Conservation (phyloP, 2,113 vertebrate genomes). For the Malurus elegans region DNA sequence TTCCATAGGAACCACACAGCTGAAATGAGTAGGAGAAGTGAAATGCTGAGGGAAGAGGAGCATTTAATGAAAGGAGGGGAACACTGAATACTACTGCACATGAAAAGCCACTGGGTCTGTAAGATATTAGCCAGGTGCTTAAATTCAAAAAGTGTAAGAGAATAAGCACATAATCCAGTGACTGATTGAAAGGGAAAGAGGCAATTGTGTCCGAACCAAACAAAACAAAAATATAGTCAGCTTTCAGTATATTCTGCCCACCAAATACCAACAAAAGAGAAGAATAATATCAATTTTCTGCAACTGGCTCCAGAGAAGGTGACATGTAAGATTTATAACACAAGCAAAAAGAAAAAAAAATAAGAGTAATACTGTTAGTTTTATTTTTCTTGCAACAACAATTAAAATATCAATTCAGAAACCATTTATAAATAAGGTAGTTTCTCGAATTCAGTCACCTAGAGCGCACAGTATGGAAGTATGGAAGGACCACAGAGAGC, state of each 20-base stretch:
- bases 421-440: background rate
- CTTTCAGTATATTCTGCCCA: background rate
- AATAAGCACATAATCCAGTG: background rate
- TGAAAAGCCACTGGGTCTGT: background rate
- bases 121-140: background rate
- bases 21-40: constrained; percentile 27
- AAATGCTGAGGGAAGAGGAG: background rate
- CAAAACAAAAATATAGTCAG: background rate
- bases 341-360: background rate
- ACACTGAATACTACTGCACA: background rate
- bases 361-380: background rate
- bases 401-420: background rate
- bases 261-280: background rate
- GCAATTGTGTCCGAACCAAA: background rate
- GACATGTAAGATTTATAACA: background rate
- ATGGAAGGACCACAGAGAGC: background rate
- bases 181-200: background rate
- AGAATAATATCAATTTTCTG: background rate
- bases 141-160: background rate
- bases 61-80: background rate
- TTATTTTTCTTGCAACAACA: background rate
- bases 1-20: constrained; percentile 60
- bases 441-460: background rate
- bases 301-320: background rate
- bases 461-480: background rate